Evolutionary conservation across 2,797 vertebrate species (phyloP).

Genomic region (Oreochromis grahami): DNA sequence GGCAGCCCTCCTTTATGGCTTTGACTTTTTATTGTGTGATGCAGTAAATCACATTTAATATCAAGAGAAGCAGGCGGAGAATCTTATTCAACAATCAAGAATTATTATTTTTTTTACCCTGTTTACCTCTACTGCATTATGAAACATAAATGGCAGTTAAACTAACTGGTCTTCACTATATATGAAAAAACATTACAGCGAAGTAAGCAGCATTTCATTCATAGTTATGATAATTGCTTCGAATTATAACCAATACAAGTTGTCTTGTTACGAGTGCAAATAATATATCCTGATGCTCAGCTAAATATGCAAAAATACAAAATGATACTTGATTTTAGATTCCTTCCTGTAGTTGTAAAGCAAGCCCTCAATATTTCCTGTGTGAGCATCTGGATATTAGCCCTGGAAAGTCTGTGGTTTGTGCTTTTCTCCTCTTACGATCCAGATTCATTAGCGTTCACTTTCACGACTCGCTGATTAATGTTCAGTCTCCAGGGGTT

Average conservation of each 20-base stretch:
- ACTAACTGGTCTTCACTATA: background rate
- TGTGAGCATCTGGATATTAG: background rate
- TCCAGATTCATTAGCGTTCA: constrained; percentile 28
- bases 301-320: background rate
- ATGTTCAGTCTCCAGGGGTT: constrained; percentile 25
- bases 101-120: background rate
- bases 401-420: background rate
- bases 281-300: background rate
- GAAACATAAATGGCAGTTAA: background rate
- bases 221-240: background rate
- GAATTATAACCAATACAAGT: background rate
- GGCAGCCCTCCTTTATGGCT: background rate
- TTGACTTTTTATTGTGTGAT: background rate
- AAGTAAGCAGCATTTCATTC: background rate
- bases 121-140: background rate
- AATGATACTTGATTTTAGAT: background rate
- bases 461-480: constrained; percentile 23
- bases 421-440: background rate
- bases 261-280: background rate
- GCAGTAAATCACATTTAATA: background rate
- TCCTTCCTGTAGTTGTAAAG: background rate
- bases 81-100: background rate
- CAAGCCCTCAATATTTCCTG: background rate
- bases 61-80: too few relatives aligned
- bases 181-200: background rate